Evolutionary conservation across 2,113 vertebrate species (phyloP).

Genomic region (Cricetomys ansorgei): DNA sequence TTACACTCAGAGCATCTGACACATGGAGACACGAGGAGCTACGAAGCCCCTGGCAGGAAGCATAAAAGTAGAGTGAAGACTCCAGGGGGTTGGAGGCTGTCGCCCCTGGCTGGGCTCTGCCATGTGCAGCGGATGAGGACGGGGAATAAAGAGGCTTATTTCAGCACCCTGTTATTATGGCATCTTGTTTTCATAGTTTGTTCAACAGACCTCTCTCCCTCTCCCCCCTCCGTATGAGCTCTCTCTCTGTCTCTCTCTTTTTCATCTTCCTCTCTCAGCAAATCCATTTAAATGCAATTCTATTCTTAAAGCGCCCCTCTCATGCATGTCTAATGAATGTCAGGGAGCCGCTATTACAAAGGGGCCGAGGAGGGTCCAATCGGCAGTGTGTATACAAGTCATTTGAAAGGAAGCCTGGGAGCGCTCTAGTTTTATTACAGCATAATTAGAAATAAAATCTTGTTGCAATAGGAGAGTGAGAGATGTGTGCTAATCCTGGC

Average conservation of each 20-base stretch:
- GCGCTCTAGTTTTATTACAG: slow-evolving; percentile 89
- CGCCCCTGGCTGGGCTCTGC: slow-evolving; percentile 52
- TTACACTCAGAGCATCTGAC: slow-evolving; percentile 49
- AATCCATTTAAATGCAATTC: slow-evolving; percentile 91
- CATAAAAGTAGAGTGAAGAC: slow-evolving; percentile 52
- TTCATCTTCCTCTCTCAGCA: slow-evolving; percentile 87
- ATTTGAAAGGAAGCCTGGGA: slow-evolving; percentile 90
- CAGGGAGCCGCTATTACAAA: slow-evolving; percentile 86
- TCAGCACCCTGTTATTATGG: slow-evolving; percentile 72
- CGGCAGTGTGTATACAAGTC: slow-evolving; percentile 87
- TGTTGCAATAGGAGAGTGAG: slow-evolving; percentile 88
- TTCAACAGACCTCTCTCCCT: slow-evolving; percentile 81
- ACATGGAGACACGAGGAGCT: slow-evolving; percentile 26
- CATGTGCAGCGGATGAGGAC: slow-evolving; percentile 24
- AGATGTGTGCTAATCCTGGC: slow-evolving; percentile 87
- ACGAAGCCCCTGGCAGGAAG: neutral
- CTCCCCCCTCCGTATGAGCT: slow-evolving; percentile 1
- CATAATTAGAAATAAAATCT: slow-evolving; percentile 92
- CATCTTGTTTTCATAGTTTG: slow-evolving; percentile 81
- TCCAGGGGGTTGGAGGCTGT: neutral
- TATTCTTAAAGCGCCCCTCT: slow-evolving; percentile 88
- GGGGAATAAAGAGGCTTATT: slow-evolving; percentile 69
- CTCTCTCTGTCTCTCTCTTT: slow-evolving; percentile 53
- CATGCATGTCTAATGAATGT: slow-evolving; percentile 91
- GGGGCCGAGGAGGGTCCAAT: slow-evolving; percentile 86